A percentile compares a stretch with the other conserved stretches of the same genome.
Conservation (phyloP, 2,797 vertebrate species). For the Pogoniulus pusillus region DNA sequence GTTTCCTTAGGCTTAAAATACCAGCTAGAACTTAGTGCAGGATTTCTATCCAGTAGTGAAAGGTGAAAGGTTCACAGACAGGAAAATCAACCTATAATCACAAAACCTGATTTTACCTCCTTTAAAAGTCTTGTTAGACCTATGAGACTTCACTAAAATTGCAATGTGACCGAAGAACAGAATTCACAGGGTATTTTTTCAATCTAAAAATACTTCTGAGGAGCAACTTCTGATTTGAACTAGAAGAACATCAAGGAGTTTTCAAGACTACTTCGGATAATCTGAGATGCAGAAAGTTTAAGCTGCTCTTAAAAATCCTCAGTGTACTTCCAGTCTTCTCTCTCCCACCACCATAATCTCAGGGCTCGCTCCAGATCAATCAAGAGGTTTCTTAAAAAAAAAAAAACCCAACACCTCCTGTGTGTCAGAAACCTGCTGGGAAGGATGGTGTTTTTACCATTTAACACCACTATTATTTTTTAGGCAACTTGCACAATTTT, state of each 20-base stretch:
- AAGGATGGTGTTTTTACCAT: neutral
- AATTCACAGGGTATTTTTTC: neutral
- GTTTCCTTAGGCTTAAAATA: neutral
- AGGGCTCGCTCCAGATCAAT: neutral
- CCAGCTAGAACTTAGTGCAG: accelerated
- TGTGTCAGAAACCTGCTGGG: neutral
- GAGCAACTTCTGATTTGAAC: neutral
- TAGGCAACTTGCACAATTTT: neutral
- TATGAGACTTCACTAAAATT: neutral
- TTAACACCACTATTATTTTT: neutral
- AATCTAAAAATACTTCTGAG: neutral
- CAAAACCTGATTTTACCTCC: neutral
- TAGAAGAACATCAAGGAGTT: neutral
- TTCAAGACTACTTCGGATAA: neutral
- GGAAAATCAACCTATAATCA: neutral
- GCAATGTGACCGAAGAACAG: neutral
- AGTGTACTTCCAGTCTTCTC: neutral
- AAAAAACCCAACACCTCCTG: neutral
- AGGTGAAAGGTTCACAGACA: neutral
- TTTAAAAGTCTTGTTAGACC: neutral
- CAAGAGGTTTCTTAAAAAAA: neutral
- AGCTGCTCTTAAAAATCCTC: neutral
- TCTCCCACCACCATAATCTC: neutral
- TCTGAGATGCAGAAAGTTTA: neutral
- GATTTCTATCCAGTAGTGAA: neutral